Evolutionary conservation across 2,888 invertebrate genomes (phyloP).

Genomic region (Drosophila villosipedis): DNA sequence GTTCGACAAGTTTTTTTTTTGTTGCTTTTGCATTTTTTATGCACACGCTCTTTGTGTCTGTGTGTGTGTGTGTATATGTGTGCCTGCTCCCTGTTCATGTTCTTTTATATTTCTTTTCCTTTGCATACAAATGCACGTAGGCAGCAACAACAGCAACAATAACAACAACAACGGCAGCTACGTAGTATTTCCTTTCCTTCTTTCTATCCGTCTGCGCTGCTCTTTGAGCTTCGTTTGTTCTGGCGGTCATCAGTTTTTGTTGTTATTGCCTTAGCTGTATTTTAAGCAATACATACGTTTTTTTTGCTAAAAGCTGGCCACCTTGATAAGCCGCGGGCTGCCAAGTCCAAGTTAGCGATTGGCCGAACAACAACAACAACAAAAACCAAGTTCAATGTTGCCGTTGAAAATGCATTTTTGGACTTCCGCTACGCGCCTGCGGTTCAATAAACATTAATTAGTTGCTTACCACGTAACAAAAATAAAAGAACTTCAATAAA

Average conservation of each 20-base stretch:
- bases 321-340: slow-evolving; percentile 65
- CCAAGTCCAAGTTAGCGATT: slow-evolving; percentile 37
- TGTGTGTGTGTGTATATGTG: not conserved
- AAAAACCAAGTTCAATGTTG: slow-evolving; percentile 72
- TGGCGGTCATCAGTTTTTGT: slow-evolving; percentile 62
- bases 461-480: slow-evolving; percentile 25
- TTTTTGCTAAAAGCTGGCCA: slow-evolving; percentile 68
- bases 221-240: slow-evolving; percentile 52
- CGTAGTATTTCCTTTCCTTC: slow-evolving; percentile 58
- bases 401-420: slow-evolving; percentile 59
- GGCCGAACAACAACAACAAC: slow-evolving; percentile 14
- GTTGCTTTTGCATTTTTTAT: slow-evolving; percentile 73
- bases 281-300: slow-evolving; percentile 42
- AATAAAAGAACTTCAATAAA: slow-evolving; percentile 29
- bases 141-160: slow-evolving; percentile 12
- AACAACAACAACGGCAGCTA: slow-evolving; percentile 9
- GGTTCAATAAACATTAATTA: slow-evolving; percentile 67
- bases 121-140: slow-evolving; percentile 59
- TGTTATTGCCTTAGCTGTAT: slow-evolving; percentile 43
- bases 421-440: slow-evolving; percentile 58
- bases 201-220: slow-evolving; percentile 42
- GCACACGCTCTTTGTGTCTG: slow-evolving; percentile 50
- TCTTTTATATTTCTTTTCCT: slow-evolving; percentile 54
- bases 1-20: slow-evolving; percentile 81
- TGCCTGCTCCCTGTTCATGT: slow-evolving; percentile 42